A percentile compares a stretch with the other conserved stretches of the same genome.
phyloP scores from a whole-genome alignment of 1,140 invertebrate genomes.

The Aphaenogaster floridana region DNA sequence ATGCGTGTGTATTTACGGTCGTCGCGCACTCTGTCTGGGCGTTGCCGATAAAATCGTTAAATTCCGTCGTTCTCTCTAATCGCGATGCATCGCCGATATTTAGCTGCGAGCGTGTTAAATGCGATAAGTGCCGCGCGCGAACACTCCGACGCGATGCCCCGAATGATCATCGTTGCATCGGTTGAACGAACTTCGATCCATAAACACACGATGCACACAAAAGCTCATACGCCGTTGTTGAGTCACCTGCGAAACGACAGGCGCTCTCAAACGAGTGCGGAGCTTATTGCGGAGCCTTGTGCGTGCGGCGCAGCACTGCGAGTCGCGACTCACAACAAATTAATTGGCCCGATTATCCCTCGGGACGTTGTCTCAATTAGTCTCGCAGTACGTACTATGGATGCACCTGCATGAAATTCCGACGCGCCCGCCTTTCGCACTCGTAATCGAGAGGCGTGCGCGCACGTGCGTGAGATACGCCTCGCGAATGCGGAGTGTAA shows the following conservation, averaged over 20 bases:
- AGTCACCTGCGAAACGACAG: conserved; percentile 30
- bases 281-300: neutral
- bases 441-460: conserved; percentile 14
- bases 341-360: conserved; percentile 61
- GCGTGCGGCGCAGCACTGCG: neutral
- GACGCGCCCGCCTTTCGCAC: neutral
- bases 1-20: neutral
- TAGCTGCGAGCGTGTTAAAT: neutral
- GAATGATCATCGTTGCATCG: neutral
- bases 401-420: conserved; percentile 13
- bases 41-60: conserved; percentile 45
- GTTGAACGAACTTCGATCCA: neutral
- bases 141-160: neutral
- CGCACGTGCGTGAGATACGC: neutral
- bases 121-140: neutral
- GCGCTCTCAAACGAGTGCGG: conserved; percentile 16
- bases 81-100: conserved; percentile 21
- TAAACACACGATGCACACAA: conserved; percentile 5
- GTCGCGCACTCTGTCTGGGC: conserved; percentile 17
- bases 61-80: conserved; percentile 42
- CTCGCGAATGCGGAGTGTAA: neutral
- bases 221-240: neutral
- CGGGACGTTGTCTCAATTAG: conserved; percentile 35
- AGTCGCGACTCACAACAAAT: neutral
- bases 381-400: neutral